Evolutionary conservation across 1,140 invertebrate species (phyloP), one percentile per base, ranked within the genome.

Genomic region (Brachionus rotundiformis): DNA sequence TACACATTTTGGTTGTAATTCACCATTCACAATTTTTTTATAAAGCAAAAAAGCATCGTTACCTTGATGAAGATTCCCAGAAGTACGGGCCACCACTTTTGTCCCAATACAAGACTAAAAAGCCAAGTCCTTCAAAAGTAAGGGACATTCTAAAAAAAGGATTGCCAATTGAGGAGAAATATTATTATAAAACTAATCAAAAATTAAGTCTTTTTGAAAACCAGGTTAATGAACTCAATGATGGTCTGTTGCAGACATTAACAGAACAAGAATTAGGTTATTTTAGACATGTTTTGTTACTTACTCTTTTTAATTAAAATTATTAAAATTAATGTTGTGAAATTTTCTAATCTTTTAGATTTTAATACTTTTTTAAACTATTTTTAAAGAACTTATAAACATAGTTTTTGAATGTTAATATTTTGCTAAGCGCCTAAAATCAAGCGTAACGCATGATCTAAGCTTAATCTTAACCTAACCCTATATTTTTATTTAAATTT

Each of bases 121-220:
- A 36, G 31, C 31, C 63, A 33, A 19, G 29, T 6, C 23, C 68
- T 19, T 44, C 68, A 47, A 73, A 44, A 73, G 36, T 73, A 73
- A 73, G 44, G 41, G 68, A 73, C 10, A 73, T 73, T 73, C 27
- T 73, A 27, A 73, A 73, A 25, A 44, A 23, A n/a, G 39, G 39
- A 6, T 23, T 73, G n/a, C 36, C 19, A 27, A 27, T 25, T 25
- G 36, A 41, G 33, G 68, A 73, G 25, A 41, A 41, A 73, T 73
- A 47, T 25, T 73, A 73, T 73, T 73, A 13, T 44, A 73, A 31
- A 47, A 73, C 36, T 47, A 44, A 27, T 27, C 68, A 73, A 73
- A 73, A 73, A 44, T 4, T 73, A 73, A 73, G 68, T 19, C 44
- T 73, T 27, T 73, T 73, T 44, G 68, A 73, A 44, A 44, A 73